Conservation (phyloP, 2,888 invertebrate genomes). For the Lymantria dispar region DNA sequence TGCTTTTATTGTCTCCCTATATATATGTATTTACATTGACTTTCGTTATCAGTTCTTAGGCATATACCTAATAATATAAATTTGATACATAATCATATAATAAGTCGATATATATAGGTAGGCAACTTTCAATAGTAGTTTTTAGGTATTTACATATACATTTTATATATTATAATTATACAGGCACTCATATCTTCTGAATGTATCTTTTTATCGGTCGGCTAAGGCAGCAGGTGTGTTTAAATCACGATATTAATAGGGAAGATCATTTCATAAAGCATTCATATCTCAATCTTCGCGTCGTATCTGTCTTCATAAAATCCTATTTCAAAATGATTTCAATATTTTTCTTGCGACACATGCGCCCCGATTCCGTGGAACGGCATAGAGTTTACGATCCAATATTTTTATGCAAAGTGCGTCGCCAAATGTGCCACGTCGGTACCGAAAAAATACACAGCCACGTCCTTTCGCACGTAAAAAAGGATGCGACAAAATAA, state of each 20-base stretch:
- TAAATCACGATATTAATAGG: slow-evolving; percentile 47
- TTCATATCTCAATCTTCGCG: slow-evolving; percentile 62
- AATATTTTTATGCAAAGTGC: slow-evolving; percentile 81
- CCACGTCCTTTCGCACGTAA: slow-evolving; percentile 77
- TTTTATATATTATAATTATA: background rate
- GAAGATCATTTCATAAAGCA: slow-evolving; percentile 39
- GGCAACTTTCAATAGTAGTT: background rate
- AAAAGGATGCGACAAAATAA: slow-evolving; percentile 82
- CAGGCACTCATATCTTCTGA: background rate
- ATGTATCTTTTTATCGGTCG: slow-evolving; percentile 1
- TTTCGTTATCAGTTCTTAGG: background rate
- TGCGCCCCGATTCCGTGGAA: slow-evolving; percentile 65
- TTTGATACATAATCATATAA: background rate
- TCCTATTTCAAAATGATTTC: slow-evolving; percentile 61
- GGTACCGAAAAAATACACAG: slow-evolving; percentile 71
- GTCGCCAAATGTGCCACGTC: slow-evolving; percentile 78
- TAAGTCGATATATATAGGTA: background rate
- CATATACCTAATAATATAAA: no score
- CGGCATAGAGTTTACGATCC: slow-evolving; percentile 72
- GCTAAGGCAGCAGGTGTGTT: slow-evolving; percentile 42
- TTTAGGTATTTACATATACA: background rate
- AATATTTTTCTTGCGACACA: slow-evolving; percentile 67
- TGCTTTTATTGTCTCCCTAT: background rate
- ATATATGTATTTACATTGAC: background rate
- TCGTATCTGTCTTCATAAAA: slow-evolving; percentile 64